These are phyloP conservation scores for Geococcyx californianus DNA, from an alignment of 2,113 vertebrate genomes.

Conservation along the genomic window DNA sequence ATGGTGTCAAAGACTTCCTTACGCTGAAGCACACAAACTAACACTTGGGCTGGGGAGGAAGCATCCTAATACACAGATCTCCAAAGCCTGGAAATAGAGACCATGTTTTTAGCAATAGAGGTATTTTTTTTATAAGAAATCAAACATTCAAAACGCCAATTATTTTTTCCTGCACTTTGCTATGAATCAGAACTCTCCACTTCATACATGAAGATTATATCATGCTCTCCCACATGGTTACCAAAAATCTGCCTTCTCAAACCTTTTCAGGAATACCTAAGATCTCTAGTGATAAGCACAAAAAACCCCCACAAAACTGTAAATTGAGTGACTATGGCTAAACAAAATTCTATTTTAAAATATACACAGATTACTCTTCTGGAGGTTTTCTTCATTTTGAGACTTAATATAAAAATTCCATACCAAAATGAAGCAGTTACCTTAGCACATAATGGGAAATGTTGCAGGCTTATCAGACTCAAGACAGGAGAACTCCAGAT, in stretches of 20 bases:
- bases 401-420: background rate
- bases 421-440: background rate
- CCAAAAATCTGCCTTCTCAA: background rate
- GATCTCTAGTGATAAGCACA: background rate
- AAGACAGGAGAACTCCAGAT: background rate
- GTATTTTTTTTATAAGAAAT: background rate
- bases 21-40: background rate
- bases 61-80: accelerated
- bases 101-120: background rate
- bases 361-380: background rate
- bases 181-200: background rate
- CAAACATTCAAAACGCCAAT: background rate
- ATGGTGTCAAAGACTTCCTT: background rate
- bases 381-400: background rate
- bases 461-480: background rate
- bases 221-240: background rate
- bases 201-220: background rate
- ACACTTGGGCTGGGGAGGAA: background rate
- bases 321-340: background rate
- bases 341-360: background rate
- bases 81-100: background rate
- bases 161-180: background rate
- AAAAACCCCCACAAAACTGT: background rate
- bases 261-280: background rate
- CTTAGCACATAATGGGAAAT: background rate